A percentile compares a stretch with the other conserved stretches of the same genome.
These are phyloP conservation scores for Andinoacara biseriatus DNA, from an alignment of 2,113 vertebrate genomes.

Conservation along the genomic window DNA sequence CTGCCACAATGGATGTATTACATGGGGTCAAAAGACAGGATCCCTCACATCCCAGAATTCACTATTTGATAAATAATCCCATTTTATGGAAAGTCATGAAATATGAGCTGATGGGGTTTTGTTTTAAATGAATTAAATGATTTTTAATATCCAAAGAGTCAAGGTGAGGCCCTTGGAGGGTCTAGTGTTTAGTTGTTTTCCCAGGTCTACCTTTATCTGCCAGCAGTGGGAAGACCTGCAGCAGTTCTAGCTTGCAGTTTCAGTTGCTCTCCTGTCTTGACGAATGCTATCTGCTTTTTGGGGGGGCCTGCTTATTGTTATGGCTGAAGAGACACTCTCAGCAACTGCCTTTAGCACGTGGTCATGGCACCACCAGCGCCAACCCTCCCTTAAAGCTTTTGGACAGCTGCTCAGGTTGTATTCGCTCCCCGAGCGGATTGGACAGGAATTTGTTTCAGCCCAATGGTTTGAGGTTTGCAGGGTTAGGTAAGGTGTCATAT, in stretches of 20 bases:
- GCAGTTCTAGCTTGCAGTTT: not conserved
- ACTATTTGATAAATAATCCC: too few species aligned
- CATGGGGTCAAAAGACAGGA: too few species aligned
- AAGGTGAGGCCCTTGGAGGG: too few species aligned
- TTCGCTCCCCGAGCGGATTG: not conserved
- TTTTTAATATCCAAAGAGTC: too few species aligned
- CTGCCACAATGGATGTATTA: too few species aligned
- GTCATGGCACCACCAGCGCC: not conserved
- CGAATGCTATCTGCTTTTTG: not conserved
- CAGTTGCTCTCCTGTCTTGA: not conserved
- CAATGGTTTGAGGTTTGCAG: not conserved
- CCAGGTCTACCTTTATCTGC: not conserved
- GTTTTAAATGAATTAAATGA: too few species aligned
- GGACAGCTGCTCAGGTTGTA: not conserved
- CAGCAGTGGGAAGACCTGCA: not conserved
- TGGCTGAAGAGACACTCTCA: not conserved
- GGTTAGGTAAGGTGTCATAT: not conserved
- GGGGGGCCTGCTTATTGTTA: not conserved
- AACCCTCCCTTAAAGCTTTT: conserved; percentile 1
- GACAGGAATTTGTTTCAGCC: not conserved
- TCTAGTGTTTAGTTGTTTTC: not conserved
- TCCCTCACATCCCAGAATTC: too few species aligned
- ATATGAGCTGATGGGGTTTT: too few species aligned
- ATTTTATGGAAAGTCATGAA: too few species aligned
- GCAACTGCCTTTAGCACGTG: not conserved